A percentile compares a stretch with the other conserved stretches of the same genome.
phyloP scores from a whole-genome alignment of 2,797 vertebrate species.

The Oryzias sinensis region DNA sequence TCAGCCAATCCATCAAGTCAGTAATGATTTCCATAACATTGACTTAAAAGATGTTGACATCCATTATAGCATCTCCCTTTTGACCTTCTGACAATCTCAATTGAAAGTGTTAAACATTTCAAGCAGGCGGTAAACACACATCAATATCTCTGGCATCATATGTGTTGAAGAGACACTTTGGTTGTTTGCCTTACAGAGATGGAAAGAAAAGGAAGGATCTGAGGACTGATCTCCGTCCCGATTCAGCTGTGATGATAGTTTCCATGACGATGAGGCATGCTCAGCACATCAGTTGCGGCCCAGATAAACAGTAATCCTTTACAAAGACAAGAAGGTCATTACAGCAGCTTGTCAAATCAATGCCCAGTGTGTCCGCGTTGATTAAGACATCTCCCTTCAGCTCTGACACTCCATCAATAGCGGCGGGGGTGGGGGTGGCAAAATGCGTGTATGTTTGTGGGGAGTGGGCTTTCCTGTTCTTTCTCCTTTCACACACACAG shows the following conservation, averaged over 20 bases:
- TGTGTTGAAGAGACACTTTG: conserved; percentile 9
- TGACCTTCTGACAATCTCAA: conserved; percentile 42
- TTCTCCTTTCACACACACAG: conserved; percentile 34
- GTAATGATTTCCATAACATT: conserved; percentile 62
- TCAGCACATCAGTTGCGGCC: conserved; percentile 81
- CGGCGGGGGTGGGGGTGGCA: conserved; percentile 44
- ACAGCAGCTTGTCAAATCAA: conserved; percentile 99
- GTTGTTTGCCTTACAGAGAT: conserved; percentile 30
- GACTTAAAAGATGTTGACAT: conserved; percentile 60
- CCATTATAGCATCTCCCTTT: conserved; percentile 57
- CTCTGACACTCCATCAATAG: conserved; percentile 97
- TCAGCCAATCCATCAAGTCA: conserved; percentile 52
- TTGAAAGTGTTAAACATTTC: conserved; percentile 29
- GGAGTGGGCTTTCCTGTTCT: conserved; percentile 5
- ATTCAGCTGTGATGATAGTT: conserved; percentile 85
- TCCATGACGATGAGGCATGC: conserved; percentile 92
- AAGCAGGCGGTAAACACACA: conserved; percentile 11
- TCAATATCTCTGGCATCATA: conserved; percentile 16
- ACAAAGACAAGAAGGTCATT: conserved; percentile 99
- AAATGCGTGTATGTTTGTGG: conserved; percentile 21
- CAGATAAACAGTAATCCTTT: conserved; percentile 98
- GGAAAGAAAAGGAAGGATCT: conserved; percentile 25
- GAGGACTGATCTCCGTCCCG: conserved; percentile 34
- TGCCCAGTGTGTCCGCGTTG: conserved; percentile 95
- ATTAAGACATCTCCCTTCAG: conserved; percentile 97